These are phyloP conservation scores for Scaptomyza reducta DNA, from an alignment of 2,888 invertebrate genomes.

Conservation along the genomic window DNA sequence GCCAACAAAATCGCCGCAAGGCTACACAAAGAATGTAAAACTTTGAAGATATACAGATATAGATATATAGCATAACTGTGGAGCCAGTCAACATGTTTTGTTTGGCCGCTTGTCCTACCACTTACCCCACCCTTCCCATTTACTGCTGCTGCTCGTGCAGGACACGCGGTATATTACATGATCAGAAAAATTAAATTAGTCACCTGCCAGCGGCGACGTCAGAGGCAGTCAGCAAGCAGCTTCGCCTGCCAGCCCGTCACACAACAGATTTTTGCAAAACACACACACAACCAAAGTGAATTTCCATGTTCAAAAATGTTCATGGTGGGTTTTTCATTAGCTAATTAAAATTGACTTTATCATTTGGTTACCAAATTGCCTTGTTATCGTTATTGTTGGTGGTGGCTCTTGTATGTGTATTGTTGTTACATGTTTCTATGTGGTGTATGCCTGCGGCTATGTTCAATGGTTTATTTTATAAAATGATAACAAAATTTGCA, in stretches of 20 bases:
- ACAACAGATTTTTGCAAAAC: constrained; percentile 34
- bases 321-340: constrained; percentile 60
- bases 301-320: constrained; percentile 51
- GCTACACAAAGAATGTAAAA: constrained; percentile 9
- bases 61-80: constrained; percentile 1
- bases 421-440: constrained; percentile 31
- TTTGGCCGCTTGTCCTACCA: constrained; percentile 6
- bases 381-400: constrained; percentile 44
- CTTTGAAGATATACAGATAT: constrained; percentile 15
- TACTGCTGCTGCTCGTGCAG: constrained; percentile 15
- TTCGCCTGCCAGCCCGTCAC: constrained; percentile 29
- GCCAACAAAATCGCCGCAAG: constrained; percentile 31
- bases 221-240: neutral
- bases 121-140: neutral
- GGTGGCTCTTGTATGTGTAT: constrained; percentile 2
- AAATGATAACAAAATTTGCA: constrained; percentile 42
- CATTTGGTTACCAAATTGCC: constrained; percentile 60
- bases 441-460: constrained; percentile 24
- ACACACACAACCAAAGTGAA: constrained; percentile 44
- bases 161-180: constrained; percentile 55
- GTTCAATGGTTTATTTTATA: constrained; percentile 35
- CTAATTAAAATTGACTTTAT: constrained; percentile 71
- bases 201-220: constrained; percentile 41
- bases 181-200: constrained; percentile 61
- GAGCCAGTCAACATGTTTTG: constrained; percentile 33